Evolutionary conservation across 2,888 invertebrate species (phyloP).

Genomic region (Eristalis pertinax): DNA sequence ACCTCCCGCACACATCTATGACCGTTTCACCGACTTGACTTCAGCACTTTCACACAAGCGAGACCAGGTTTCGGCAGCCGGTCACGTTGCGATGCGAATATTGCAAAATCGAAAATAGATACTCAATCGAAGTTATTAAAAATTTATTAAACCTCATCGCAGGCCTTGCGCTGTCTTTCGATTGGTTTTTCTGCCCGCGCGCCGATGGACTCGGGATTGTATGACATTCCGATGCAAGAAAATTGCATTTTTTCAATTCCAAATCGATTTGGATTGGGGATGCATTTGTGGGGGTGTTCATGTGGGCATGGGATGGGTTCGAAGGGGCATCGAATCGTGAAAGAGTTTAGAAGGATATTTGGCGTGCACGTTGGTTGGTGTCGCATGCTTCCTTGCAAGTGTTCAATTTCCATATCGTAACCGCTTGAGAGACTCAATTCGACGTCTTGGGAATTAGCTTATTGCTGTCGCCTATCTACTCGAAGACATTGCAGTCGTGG

Average conservation of each 20-base stretch:
- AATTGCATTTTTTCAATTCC: not conserved
- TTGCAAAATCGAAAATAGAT: slow-evolving; percentile 55
- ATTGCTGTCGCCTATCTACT: no score
- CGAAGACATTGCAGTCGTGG: no score
- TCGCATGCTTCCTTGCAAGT: no score
- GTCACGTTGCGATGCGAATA: slow-evolving; percentile 26
- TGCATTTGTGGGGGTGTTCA: not conserved
- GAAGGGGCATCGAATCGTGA: not conserved
- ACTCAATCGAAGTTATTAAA: slow-evolving; percentile 53
- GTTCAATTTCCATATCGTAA: no score
- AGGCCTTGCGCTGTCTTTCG: not conserved
- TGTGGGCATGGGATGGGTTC: not conserved
- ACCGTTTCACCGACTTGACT: not conserved
- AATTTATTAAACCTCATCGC: slow-evolving; percentile 58
- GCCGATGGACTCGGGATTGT: not conserved
- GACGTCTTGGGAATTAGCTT: no score
- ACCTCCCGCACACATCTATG: no score
- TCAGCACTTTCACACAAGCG: not conserved
- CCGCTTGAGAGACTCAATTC: no score
- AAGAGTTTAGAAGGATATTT: no score
- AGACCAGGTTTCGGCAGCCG: slow-evolving; percentile 5
- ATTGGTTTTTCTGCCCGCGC: not conserved
- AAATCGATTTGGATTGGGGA: not conserved
- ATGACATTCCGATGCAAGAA: not conserved
- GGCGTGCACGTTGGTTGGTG: no score